phyloP scores from a whole-genome alignment of 1,140 invertebrate genomes.

The Bombus balteatus region DNA sequence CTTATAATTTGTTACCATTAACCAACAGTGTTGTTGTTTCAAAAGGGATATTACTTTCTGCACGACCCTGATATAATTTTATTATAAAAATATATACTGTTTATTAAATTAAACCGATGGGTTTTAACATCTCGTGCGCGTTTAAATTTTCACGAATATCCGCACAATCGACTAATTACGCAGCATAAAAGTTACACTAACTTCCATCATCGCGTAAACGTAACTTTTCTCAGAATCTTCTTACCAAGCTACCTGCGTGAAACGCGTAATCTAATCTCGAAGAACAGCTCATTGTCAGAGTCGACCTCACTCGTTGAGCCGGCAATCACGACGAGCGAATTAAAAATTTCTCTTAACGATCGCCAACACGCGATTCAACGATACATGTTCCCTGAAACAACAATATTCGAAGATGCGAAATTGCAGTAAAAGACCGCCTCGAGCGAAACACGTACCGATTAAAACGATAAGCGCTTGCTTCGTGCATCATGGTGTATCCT shows the following conservation, averaged over 20 bases:
- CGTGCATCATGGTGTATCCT: not conserved
- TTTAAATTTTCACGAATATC: no score
- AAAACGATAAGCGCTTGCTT: constrained; percentile 17
- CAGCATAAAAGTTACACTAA: no score
- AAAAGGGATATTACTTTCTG: no score
- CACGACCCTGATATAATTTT: no score
- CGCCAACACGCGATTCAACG: not conserved
- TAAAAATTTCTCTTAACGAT: not conserved
- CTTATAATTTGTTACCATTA: no score
- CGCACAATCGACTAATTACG: not conserved
- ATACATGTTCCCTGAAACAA: no score
- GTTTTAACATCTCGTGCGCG: no score
- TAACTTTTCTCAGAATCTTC: not conserved
- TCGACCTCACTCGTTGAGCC: not conserved
- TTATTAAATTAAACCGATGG: no score
- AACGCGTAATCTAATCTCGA: not conserved
- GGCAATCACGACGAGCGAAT: not conserved
- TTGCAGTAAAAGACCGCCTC: constrained; percentile 27
- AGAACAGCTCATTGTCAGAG: not conserved
- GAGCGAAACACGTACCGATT: constrained; percentile 22
- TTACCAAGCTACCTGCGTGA: no score
- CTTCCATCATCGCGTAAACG: not conserved
- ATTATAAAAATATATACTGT: no score
- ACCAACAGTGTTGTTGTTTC: no score
- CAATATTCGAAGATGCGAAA: constrained; percentile 9